Base-by-base conservation (phyloP, 2,797 vertebrate genomes). In the Manis javanica region DNA sequence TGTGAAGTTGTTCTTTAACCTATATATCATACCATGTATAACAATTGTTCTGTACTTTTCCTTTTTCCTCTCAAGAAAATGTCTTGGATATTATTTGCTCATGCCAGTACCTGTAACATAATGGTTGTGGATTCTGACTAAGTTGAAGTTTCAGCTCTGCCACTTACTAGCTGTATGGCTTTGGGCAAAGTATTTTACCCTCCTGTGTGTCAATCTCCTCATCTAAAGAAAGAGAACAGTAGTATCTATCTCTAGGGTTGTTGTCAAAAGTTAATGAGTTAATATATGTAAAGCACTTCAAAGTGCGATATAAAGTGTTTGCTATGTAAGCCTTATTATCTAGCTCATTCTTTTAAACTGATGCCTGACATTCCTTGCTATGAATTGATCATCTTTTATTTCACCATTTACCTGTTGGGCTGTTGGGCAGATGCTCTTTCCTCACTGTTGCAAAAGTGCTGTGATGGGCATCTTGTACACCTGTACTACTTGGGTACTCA, bases 401-500 rank as follows among this genome's bases (percentile, higher is more conserved):
- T 79, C 42, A 12, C 61, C 3, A 4, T 24, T 90, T 13, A 19
- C 53, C 7, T 23, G 1, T 15, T 51, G 75, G 82, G n/a, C 16
- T 59, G 34, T n/a, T 63, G 88, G 61, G 11, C n/a, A 37, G 68
- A 46, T 51, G 53, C 53, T 79, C 3, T 64, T 66, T 78, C 72
- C 53, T 74, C n/a, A 42, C 6, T 49, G 24, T 37, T 75, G 29
- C 49, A n/a, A 39, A 10, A 23, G 31, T 18, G 8, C 39, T 53
- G 18, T 7, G 0, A 5, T n/a, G 51, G n/a, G 2, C 7, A 6
- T 21, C 84, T 57, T 31, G 55, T 21, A 1, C 42, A 55, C 4
- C 0, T 5, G 4, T 5, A 13, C 23, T 11, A 10, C 77, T 31
- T 72, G 46, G 4, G 37, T 21, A 5, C 26, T 34, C 26, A 0